Conservation (phyloP, 1,140 invertebrate genomes). For the Drosophila pachea region DNA sequence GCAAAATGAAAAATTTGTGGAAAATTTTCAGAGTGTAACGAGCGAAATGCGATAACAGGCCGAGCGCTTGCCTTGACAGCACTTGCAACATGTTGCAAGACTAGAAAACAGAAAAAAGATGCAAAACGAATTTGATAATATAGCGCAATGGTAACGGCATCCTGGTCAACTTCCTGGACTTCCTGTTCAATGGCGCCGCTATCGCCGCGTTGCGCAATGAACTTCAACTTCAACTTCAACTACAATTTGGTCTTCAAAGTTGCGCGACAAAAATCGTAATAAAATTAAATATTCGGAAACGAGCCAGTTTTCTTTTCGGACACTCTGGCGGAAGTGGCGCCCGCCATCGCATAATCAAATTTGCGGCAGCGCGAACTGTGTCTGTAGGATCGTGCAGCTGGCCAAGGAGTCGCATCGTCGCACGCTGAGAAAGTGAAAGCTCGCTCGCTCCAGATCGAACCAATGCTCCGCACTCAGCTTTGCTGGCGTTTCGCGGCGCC, state of each 20-base stretch:
- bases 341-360: constrained; percentile 44
- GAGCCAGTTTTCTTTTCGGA: constrained; percentile 52
- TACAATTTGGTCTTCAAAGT: constrained; percentile 25
- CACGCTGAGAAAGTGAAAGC: constrained; percentile 59
- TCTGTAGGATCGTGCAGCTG: constrained; percentile 40
- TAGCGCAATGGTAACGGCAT: constrained; percentile 27
- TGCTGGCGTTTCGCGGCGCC: constrained; percentile 3
- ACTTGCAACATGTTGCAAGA: constrained; percentile 50
- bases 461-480: constrained; percentile 29
- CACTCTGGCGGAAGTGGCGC: constrained; percentile 52
- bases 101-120: constrained; percentile 43
- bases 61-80: constrained; percentile 44
- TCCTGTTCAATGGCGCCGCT: constrained; percentile 49
- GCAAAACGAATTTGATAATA: constrained; percentile 8
- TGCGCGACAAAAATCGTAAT: constrained; percentile 49
- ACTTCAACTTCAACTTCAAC: constrained; percentile 30
- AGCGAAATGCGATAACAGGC: constrained; percentile 67
- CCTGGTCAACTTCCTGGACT: constrained; percentile 59
- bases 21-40: constrained; percentile 75
- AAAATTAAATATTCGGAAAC: constrained; percentile 56
- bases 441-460: constrained; percentile 16
- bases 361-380: constrained; percentile 33
- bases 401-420: constrained; percentile 11
- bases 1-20: constrained; percentile 31
- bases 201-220: constrained; percentile 12